Percentiles rank a stretch among this genome's conserved stretches.
These are phyloP conservation scores for Brachionus asplanchnoidis DNA, from an alignment of 1,140 invertebrate genomes.

Conservation along the genomic window DNA sequence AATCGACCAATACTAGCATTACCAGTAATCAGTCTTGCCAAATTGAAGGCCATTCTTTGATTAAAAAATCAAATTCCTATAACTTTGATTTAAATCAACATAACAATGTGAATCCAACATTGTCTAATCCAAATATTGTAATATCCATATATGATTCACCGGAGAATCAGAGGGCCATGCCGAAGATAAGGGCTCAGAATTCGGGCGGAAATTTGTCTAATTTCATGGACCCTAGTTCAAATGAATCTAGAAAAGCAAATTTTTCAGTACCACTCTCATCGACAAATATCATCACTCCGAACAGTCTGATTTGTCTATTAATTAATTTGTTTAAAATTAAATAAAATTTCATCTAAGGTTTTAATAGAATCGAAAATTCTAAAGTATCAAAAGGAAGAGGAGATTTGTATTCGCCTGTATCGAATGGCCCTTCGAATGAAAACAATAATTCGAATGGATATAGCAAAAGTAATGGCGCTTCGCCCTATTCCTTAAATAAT, in stretches of 20 bases:
- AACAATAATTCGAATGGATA: neutral
- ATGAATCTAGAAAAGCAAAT: neutral
- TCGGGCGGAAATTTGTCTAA: neutral
- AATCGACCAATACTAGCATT: neutral
- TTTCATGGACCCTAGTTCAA: neutral
- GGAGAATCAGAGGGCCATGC: neutral
- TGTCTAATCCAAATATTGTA: neutral
- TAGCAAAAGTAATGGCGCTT: neutral
- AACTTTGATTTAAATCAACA: neutral
- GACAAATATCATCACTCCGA: neutral
- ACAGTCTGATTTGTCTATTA: neutral
- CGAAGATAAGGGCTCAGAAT: neutral
- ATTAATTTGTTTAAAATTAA: neutral
- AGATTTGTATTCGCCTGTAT: neutral
- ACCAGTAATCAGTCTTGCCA: neutral
- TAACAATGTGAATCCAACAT: neutral
- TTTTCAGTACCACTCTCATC: neutral
- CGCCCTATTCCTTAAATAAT: neutral
- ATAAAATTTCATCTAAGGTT: neutral
- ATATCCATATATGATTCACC: conserved; percentile 21
- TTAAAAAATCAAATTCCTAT: conserved; percentile 20
- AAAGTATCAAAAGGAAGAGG: conserved; percentile 24
- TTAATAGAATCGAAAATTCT: neutral
- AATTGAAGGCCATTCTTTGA: neutral
- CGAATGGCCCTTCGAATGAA: neutral